Base-by-base conservation (phyloP, 2,888 invertebrate genomes). In the Ernsta delagoae region DNA sequence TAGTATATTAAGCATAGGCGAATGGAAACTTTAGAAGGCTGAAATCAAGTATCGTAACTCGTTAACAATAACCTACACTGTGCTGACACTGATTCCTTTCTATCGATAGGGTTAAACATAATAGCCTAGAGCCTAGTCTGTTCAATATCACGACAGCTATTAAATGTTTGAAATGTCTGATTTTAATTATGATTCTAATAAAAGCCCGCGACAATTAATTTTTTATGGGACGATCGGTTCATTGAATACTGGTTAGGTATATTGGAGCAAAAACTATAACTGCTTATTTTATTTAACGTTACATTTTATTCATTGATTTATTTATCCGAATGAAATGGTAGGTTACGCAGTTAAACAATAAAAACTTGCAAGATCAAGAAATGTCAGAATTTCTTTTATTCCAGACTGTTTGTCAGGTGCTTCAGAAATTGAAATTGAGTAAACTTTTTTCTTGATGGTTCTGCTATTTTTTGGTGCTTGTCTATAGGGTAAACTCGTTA, bases 11-110 rank as follows among this genome's bases (percentile, higher is more conserved):
- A 31, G 1, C 31, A 31, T 31, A 31, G 31, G 31, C 56, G 56
- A 68, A 43, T 61, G 67, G 41, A 60, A 67, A 48, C 48, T 39
- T 61, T 43, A 68, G 67, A 68, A 68, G 67, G 67, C 67, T 68
- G 61, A 68, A 68, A 68, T 62, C 56, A 61, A 62, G 45, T 68
- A 67, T 68, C 56, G 56, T 9, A 61, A 68, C 61, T 62, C n/a
- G 43, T 60, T 48, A 68, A 68, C 67, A 68, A 68, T 68, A 68
- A 41, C 61, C 57, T 36, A 62, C 57, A 57, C 57, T 57, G 39
- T 57, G 39, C 56, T 61, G 68, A 68, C 31, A 57, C 68, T 12
- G 68, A 62, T 57, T 68, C 68, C 56, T 62, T 62, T 68, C 61
- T 68, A 57, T 57, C 48, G 62, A 68, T 62, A 68, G 68, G 45